Conservation (phyloP, 1,140 invertebrate species). For the Calosoma granatense region DNA sequence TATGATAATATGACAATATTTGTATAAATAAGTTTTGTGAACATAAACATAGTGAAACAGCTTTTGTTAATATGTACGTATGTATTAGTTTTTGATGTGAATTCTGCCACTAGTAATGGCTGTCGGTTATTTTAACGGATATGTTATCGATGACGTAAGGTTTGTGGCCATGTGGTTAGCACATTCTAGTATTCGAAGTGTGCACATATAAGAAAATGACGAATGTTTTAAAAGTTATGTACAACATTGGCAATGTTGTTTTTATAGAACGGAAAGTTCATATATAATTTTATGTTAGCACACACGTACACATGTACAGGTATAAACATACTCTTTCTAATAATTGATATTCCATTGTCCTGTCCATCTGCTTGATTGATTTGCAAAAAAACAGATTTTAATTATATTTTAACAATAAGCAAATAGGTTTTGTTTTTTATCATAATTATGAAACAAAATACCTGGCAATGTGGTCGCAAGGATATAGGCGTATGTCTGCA, state of each 20-base stretch:
- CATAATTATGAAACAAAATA: no score
- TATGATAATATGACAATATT: no score
- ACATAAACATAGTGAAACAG: no score
- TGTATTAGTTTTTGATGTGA: no score
- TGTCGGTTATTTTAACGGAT: slow-evolving; percentile 5
- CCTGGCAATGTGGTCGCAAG: no score
- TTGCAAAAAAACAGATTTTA: not conserved
- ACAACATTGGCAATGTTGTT: not conserved
- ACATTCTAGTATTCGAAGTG: slow-evolving; percentile 1
- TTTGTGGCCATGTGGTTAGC: not conserved
- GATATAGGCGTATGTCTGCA: no score
- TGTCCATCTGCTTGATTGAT: not conserved
- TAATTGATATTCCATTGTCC: not conserved
- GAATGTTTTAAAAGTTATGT: not conserved
- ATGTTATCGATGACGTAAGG: slow-evolving; percentile 1
- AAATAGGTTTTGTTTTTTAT: no score
- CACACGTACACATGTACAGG: no score
- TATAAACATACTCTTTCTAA: no score
- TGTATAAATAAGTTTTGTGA: no score
- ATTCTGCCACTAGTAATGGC: no score
- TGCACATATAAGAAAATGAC: not conserved
- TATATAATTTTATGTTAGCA: not conserved
- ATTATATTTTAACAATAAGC: not conserved
- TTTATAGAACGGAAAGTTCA: not conserved
- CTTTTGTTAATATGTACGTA: no score